phyloP scores from a whole-genome alignment of 2,888 invertebrate species.

The Syritta pipiens region DNA sequence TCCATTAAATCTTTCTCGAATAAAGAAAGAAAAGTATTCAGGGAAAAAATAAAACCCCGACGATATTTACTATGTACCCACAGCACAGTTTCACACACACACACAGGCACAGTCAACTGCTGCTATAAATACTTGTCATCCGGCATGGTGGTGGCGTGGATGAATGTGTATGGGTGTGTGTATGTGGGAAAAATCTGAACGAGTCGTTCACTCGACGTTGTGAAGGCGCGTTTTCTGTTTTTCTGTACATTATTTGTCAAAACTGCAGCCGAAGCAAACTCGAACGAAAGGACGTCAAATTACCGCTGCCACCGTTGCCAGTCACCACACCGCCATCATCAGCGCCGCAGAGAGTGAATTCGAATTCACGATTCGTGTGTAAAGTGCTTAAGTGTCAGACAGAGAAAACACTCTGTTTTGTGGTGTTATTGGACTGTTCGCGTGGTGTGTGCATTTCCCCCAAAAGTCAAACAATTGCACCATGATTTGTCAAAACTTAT shows the following conservation, averaged over 20 bases:
- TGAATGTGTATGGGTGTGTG: not conserved
- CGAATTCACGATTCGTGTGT: conserved; percentile 25
- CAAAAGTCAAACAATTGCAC: conserved; percentile 52
- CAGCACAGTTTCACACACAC: conserved; percentile 10
- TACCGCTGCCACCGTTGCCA: conserved; percentile 13
- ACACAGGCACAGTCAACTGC: conserved; percentile 2
- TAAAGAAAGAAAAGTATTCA: not conserved
- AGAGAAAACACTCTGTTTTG: conserved; percentile 33
- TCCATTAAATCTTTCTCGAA: not conserved
- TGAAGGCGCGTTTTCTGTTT: conserved; percentile 30
- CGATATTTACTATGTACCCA: conserved; percentile 27
- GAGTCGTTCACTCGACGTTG: conserved; percentile 37
- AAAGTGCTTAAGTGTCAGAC: conserved; percentile 33
- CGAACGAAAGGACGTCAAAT: conserved; percentile 50
- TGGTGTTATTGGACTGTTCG: conserved; percentile 21
- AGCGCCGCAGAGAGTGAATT: too few species aligned
- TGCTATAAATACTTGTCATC: conserved; percentile 48
- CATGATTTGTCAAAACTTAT: conserved; percentile 41
- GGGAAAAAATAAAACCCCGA: conserved; percentile 14
- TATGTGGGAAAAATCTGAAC: conserved; percentile 23
- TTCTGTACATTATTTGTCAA: conserved; percentile 47
- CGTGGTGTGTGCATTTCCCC: conserved; percentile 37
- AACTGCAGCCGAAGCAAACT: conserved; percentile 38
- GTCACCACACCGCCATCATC: too few species aligned
- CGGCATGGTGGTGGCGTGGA: not conserved